A percentile compares a stretch with the other conserved stretches of the same genome.
Evolutionary conservation across 2,797 vertebrate species (phyloP).

Genomic region (Sebastes nivosus): DNA sequence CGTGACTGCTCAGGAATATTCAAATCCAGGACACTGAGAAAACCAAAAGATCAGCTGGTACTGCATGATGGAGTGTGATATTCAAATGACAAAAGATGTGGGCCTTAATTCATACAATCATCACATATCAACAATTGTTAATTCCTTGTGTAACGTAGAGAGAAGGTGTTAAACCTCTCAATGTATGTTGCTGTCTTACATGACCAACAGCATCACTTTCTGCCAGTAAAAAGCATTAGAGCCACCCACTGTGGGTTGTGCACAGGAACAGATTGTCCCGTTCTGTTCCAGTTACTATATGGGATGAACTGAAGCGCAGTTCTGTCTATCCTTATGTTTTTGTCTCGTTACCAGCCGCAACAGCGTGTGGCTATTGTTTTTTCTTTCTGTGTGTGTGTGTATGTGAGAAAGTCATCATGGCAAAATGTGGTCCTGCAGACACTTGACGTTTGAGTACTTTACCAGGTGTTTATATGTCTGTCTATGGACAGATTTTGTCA

Average conservation of each 20-base stretch:
- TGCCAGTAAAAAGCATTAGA: slow-evolving; percentile 49
- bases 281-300: slow-evolving; percentile 30
- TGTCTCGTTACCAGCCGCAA: background rate
- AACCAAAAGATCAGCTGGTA: slow-evolving; percentile 32
- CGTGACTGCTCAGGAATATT: slow-evolving; percentile 14
- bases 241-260: slow-evolving; percentile 31
- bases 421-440: background rate
- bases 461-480: background rate
- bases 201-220: slow-evolving; percentile 21
- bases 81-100: slow-evolving; percentile 6
- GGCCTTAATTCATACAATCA: background rate
- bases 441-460: background rate
- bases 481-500: background rate
- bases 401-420: background rate
- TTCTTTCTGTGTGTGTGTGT: background rate
- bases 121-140: background rate
- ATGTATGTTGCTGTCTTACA: slow-evolving; percentile 1
- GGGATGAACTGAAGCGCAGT: slow-evolving; percentile 13
- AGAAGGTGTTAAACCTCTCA: slow-evolving; percentile 10
- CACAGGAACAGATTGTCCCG: slow-evolving; percentile 46
- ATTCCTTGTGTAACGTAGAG: background rate
- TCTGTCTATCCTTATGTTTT: background rate
- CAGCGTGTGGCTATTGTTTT: background rate
- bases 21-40: slow-evolving; percentile 5
- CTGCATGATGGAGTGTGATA: background rate